Conservation (phyloP, 2,113 vertebrate genomes). For the Benitochromis conjunctus region DNA sequence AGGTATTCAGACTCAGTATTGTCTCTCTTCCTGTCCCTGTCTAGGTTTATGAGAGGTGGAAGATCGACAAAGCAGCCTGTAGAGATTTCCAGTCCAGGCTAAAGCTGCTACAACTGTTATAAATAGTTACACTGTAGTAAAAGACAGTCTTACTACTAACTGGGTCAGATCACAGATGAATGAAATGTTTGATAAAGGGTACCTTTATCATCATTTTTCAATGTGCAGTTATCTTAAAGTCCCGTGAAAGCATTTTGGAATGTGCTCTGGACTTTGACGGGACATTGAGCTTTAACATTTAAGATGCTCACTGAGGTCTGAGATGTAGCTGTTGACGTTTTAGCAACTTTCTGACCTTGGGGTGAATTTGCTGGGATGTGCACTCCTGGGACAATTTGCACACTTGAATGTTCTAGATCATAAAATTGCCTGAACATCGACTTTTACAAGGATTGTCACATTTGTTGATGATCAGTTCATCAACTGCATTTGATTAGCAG, state of each 20-base stretch:
- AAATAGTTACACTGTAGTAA: background rate
- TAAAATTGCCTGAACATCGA: background rate
- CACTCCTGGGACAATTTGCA: background rate
- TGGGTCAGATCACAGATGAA: no score
- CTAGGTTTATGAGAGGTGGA: background rate
- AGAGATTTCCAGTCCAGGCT: background rate
- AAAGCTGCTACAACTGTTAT: background rate
- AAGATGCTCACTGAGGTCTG: background rate
- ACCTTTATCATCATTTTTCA: background rate
- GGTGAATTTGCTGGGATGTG: background rate
- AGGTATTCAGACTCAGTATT: background rate
- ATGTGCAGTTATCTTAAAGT: background rate
- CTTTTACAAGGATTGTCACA: background rate
- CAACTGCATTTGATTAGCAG: background rate
- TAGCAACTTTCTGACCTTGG: background rate
- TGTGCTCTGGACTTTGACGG: background rate
- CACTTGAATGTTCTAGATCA: background rate
- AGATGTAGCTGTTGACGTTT: background rate
- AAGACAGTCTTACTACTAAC: background rate
- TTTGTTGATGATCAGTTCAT: background rate
- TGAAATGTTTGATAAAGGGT: no score
- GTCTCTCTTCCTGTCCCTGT: background rate
- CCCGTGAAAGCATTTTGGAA: background rate
- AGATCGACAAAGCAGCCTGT: background rate
- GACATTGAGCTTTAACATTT: background rate